Evolutionary conservation across 2,113 vertebrate genomes (phyloP), one percentile per base, ranked within the genome.

Genomic region (Ciconia maguari): DNA sequence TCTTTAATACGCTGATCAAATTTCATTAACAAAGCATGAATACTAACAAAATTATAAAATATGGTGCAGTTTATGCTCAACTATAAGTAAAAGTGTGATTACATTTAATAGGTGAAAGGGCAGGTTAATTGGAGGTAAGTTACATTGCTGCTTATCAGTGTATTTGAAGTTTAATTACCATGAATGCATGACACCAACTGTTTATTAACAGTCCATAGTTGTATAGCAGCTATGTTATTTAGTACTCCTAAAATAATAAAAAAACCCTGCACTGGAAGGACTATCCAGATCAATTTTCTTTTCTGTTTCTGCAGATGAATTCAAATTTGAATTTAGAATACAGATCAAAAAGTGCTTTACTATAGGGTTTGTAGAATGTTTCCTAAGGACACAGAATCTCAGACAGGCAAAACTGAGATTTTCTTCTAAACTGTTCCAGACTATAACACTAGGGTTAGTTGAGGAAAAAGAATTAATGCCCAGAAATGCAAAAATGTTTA

Each of bases 21-120:
- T 96, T 96, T 95, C 61, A 95, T 96, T 97, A 97, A 91, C 82
- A 93, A 94, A 97, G 69, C 34, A 94, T 93, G 93, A 94, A 90
- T 92, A 26, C 69, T 95, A 94, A 95, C 44, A 83, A 91, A 44
- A 94, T 94, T 96, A 83, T 89, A 80, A 97, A 93, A 86, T 83
- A 64, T 10, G 55, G 6, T 70, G 61, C 38, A 66, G 81, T 91
- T 72, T 94, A 68, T 84, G 42, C 55, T 95, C 79, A 81, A 13
- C 16, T 84, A 27, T 77, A 90, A 75, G 42, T 71, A 66, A 78
- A 89, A 89, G 7, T 38, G 20, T 8, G 27, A 89, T 89, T 94
- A 57, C 16, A 82, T 94, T 94, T 95, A 78, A 83, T 60, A 91
- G 49, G 87, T 58, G 42, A 97, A 95, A 97, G 62, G 72, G 42